phyloP scores from a whole-genome alignment of 53 echinoderm and acorn worm species.

The Henricia sp. region DNA sequence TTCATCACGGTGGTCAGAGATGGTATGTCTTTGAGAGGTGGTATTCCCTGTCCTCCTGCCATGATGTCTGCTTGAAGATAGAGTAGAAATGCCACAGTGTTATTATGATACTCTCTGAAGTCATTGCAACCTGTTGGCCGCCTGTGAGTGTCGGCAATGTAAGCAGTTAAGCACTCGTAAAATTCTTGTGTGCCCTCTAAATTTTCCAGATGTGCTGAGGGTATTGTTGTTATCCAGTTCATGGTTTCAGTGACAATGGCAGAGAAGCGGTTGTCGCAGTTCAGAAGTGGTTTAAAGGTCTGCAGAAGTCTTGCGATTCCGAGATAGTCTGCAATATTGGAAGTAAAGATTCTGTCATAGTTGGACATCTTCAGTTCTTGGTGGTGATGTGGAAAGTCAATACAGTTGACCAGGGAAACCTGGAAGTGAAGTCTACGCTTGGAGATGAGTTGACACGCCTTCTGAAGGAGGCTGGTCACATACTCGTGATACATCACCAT shows the following conservation, averaged over 20 bases:
- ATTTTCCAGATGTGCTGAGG: background rate
- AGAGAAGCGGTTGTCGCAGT: slow-evolving; percentile 25
- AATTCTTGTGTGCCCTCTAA: background rate
- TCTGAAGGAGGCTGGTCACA: slow-evolving; percentile 31
- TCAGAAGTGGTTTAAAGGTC: slow-evolving; percentile 19
- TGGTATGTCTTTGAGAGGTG: slow-evolving; percentile 2
- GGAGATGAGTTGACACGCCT: background rate
- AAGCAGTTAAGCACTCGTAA: background rate
- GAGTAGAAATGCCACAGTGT: background rate
- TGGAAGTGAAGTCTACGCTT: background rate
- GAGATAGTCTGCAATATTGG: slow-evolving; percentile 48
- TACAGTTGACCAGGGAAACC: slow-evolving; percentile 4
- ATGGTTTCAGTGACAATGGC: slow-evolving; percentile 43
- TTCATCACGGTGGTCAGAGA: slow-evolving; percentile 16
- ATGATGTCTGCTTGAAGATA: slow-evolving; percentile 65
- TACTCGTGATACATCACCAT: slow-evolving; percentile 50
- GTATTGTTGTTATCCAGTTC: slow-evolving; percentile 15
- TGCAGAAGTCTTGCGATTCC: slow-evolving; percentile 32
- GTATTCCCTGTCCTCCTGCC: slow-evolving; percentile 36
- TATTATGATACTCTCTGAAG: slow-evolving; percentile 14
- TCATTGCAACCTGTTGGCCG: background rate
- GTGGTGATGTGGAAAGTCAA: background rate
- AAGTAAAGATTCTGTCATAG: slow-evolving; percentile 59
- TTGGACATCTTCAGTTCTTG: background rate
- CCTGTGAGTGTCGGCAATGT: background rate